Evolutionary conservation across 2,797 vertebrate genomes (phyloP), one percentile per base, ranked within the genome.

Genomic region (Sebastes jordani): DNA sequence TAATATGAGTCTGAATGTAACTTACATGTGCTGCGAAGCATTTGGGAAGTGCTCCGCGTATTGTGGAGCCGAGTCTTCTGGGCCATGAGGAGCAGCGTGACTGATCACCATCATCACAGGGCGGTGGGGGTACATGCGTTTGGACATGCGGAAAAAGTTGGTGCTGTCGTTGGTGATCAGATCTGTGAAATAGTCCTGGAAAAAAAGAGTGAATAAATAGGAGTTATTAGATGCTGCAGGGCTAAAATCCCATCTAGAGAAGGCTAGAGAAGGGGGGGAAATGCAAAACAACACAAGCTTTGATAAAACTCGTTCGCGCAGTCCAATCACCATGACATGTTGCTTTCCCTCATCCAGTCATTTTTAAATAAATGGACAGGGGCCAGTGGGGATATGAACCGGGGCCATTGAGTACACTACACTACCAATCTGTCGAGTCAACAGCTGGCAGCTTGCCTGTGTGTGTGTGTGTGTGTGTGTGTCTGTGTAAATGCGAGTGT

Each of bases 11-110:
- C 38, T 55, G 62, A 32, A 29, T 96, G 90, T 85, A 94, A 96
- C 98, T 97, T 94, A 99, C 98, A 99, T 99, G 95, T 99, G 98
- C 86, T 99, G 98, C 1, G 98, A 99, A 2, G 98, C 97, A 22
- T 99, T 99, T 32, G 97, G 96, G 91, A 99, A 99, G 79, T 87
- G 6, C 96, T 98, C 79, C 0, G 88, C 85, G 77, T 98, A 99
- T 82, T 99, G 98, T 22, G 98, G 98, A 1, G 98, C 98, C 0
- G 98, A 97, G 92, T 99, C 98, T 89, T 99, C 98, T 0, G 98
- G 98, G 30, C 98, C 98, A 0, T 99, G 98, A 73, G 98, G 98
- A 55, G 98, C 98, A 1, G 97, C 97, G 3, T 99, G 98, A 88
- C 98, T 99, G 91, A 99, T 95, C 81, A 99, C 97, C 98, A 99